Percentiles rank a stretch among this genome's conserved stretches.
Conservation (phyloP, 92 coral and sea anemone species). For the Hydrozoanthus gracilis region DNA sequence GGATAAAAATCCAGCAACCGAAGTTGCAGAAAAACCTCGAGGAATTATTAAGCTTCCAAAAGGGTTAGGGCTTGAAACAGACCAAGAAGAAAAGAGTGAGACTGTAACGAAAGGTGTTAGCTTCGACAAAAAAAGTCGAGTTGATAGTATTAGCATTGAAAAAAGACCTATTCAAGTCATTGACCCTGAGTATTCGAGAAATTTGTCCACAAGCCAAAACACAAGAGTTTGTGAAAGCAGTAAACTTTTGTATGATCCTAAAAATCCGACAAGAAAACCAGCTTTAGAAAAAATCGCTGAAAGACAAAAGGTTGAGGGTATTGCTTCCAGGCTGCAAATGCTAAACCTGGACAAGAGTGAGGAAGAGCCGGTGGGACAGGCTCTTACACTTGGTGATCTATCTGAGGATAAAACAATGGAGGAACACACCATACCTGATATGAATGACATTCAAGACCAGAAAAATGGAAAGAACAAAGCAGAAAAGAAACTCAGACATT, state of each 20-base stretch:
- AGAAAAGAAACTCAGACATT: conserved; percentile 68
- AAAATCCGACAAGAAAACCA: conserved; percentile 17
- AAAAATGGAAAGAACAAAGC: conserved; percentile 33
- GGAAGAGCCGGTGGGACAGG: conserved; percentile 10
- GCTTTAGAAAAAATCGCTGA: conserved; percentile 43
- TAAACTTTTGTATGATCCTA: conserved; percentile 32
- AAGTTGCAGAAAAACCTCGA: conserved; percentile 42
- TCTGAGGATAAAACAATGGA: conserved; percentile 3
- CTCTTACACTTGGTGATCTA: conserved; percentile 21
- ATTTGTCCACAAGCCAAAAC: conserved; percentile 18
- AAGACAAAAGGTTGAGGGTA: conserved; percentile 13
- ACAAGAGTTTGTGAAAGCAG: conserved; percentile 1
- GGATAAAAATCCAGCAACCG: neutral
- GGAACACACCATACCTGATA: neutral
- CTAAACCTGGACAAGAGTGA: conserved; percentile 26
- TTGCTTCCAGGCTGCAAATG: conserved; percentile 31
- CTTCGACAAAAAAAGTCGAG: neutral
- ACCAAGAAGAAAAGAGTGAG: conserved; percentile 19
- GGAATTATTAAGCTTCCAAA: conserved; percentile 83
- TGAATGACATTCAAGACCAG: conserved; percentile 10
- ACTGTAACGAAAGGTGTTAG: neutral
- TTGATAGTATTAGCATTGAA: conserved; percentile 23
- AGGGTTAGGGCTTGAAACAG: conserved; percentile 56
- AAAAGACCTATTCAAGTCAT: neutral
- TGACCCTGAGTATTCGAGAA: conserved; percentile 33